Percentiles rank a stretch among this genome's conserved stretches.
phyloP scores from a whole-genome alignment of 2,888 invertebrate genomes.

The Drosophila bunnanda region DNA sequence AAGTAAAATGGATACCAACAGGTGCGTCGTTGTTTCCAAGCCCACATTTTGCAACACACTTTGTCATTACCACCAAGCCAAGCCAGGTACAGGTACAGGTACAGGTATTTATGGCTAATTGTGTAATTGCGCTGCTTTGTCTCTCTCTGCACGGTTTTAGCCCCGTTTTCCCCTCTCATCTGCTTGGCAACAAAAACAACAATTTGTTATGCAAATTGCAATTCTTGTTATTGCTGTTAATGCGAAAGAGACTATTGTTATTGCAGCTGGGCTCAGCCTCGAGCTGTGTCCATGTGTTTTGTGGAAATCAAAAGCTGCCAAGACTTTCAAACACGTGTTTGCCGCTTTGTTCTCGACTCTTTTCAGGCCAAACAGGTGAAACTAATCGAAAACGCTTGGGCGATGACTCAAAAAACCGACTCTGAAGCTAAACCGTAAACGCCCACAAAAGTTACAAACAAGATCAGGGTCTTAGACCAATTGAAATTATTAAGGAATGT shows the following conservation, averaged over 20 bases:
- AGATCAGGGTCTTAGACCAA: slow-evolving; percentile 22
- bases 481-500: slow-evolving; percentile 33
- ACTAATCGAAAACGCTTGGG: slow-evolving; percentile 40
- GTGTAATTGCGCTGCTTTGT: slow-evolving; percentile 64
- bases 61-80: slow-evolving; percentile 41
- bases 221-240: slow-evolving; percentile 38
- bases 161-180: slow-evolving; percentile 12
- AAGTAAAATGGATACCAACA: slow-evolving; percentile 7
- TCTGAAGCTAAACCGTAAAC: slow-evolving; percentile 24
- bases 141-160: slow-evolving; percentile 46
- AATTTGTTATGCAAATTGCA: slow-evolving; percentile 73
- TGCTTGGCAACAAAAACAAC: slow-evolving; percentile 36
- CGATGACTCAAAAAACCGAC: slow-evolving; percentile 57
- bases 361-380: slow-evolving; percentile 56
- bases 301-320: slow-evolving; percentile 43
- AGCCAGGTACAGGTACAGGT: not conserved
- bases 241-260: slow-evolving; percentile 29
- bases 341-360: slow-evolving; percentile 18
- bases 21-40: slow-evolving; percentile 29
- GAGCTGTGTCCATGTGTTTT: slow-evolving; percentile 18
- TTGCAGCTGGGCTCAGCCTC: slow-evolving; percentile 52
- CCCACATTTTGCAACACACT: slow-evolving; percentile 36
- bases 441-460: slow-evolving; percentile 53
- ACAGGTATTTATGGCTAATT: slow-evolving; percentile 67
- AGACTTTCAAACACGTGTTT: slow-evolving; percentile 72